Percentiles rank a stretch among this genome's conserved stretches.
Evolutionary conservation across 2,888 invertebrate genomes (phyloP).

Genomic region (Germaria angustata): DNA sequence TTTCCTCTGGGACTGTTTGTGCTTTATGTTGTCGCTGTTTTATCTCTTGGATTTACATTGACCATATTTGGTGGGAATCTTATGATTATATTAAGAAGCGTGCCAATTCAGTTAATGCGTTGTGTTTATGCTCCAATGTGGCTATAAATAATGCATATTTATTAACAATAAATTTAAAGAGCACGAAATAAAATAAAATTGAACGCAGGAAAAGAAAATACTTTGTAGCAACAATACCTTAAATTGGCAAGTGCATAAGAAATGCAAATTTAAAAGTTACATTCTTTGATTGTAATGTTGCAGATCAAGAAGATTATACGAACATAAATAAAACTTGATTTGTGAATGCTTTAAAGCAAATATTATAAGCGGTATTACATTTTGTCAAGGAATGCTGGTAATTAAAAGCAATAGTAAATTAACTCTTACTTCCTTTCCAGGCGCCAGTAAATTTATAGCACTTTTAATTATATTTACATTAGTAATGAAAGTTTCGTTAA

Average conservation of each 20-base stretch:
- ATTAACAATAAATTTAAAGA: constrained; percentile 54
- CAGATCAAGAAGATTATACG: not conserved
- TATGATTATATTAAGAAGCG: constrained; percentile 60
- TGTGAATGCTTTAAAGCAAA: not conserved
- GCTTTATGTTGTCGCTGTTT: not conserved
- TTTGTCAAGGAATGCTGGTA: too few relatives aligned
- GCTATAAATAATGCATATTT: constrained; percentile 61
- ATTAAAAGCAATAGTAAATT: not conserved
- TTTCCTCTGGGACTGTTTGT: constrained; percentile 38
- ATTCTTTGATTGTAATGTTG: constrained; percentile 5
- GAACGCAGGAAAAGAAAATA: not conserved
- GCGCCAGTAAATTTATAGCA: not conserved
- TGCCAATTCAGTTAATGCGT: constrained; percentile 53
- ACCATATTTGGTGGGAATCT: constrained; percentile 59
- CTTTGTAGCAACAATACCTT: not conserved
- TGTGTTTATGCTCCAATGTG: constrained; percentile 31
- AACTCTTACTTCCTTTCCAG: not conserved
- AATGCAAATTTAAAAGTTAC: constrained; percentile 24
- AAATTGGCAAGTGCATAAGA: constrained; percentile 18
- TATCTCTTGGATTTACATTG: constrained; percentile 33
- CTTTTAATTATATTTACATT: too few relatives aligned
- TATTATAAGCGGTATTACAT: too few relatives aligned
- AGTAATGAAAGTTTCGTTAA: too few relatives aligned
- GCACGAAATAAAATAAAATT: not conserved
- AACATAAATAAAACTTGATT: not conserved